Conservation (phyloP, 30 jellyfish, hydroid and myxozoan genomes). For the Pelagia noctiluca region DNA sequence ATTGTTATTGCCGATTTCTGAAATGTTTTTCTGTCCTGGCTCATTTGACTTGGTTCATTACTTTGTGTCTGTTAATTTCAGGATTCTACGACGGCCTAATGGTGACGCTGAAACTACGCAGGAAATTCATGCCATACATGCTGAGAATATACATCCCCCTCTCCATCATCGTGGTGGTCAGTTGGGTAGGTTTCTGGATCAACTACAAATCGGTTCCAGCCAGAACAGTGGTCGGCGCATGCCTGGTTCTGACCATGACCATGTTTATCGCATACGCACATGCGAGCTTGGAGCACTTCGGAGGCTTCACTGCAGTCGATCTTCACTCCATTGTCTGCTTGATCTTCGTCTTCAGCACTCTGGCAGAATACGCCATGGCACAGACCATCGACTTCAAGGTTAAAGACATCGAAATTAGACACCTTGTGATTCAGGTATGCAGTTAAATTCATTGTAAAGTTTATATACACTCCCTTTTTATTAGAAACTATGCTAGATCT, state of each 20-base stretch:
- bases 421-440: too few relatives aligned
- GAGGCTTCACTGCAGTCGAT: conserved; percentile 39
- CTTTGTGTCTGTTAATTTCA: neutral
- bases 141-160: conserved; percentile 67
- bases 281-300: conserved; percentile 17
- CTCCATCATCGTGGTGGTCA: conserved; percentile 56
- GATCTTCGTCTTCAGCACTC: conserved; percentile 61
- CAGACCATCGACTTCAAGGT: conserved; percentile 65
- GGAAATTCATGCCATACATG: conserved; percentile 33
- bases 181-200: conserved; percentile 77
- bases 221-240: conserved; percentile 61
- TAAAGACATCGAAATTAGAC: neutral
- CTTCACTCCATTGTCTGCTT: conserved; percentile 70
- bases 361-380: conserved; percentile 73
- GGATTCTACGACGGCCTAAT: conserved; percentile 57
- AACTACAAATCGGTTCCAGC: conserved; percentile 82
- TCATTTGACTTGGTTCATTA: neutral
- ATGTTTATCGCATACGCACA: conserved; percentile 31
- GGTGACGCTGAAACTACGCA: conserved; percentile 35
- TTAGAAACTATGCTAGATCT: too few relatives aligned
- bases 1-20: neutral
- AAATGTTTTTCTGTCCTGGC: neutral
- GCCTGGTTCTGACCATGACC: conserved; percentile 39
- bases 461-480: too few relatives aligned
- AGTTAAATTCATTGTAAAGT: too few relatives aligned